Percentiles rank a stretch among this genome's conserved stretches.
Evolutionary conservation across 2,113 vertebrate genomes (phyloP).

Genomic region (Oenanthe oenanthe): DNA sequence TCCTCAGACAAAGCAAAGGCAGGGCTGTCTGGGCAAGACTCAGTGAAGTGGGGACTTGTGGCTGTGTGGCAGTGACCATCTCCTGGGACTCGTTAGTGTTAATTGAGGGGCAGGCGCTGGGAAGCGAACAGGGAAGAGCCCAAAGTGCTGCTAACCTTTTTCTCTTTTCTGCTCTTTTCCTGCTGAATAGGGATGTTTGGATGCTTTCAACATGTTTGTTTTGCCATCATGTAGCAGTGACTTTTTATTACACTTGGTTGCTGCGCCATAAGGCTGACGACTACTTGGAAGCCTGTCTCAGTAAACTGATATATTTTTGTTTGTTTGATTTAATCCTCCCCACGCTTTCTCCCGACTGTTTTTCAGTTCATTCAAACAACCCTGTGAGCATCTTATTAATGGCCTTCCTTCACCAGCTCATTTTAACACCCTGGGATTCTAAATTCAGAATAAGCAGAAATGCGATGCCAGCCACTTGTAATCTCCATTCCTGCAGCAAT

Average conservation of each 20-base stretch:
- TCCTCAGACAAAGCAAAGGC: not conserved
- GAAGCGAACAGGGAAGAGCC: not conserved
- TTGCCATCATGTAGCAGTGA: not conserved
- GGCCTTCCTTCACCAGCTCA: not conserved
- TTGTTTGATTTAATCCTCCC: not conserved
- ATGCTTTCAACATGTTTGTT: not conserved
- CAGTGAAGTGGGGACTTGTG: not conserved
- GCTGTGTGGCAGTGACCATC: not conserved
- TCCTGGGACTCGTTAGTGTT: not conserved
- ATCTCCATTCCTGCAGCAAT: not conserved
- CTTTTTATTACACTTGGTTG: not conserved
- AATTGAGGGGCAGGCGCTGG: rapidly evolving
- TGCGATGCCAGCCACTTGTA: not conserved
- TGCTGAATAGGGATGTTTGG: not conserved
- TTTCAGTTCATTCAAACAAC: not conserved
- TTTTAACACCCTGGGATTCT: not conserved
- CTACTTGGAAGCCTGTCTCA: not conserved
- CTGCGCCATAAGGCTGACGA: not conserved
- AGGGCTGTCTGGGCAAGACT: not conserved
- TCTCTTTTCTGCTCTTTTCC: not conserved
- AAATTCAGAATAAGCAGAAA: not conserved
- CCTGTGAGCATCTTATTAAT: not conserved
- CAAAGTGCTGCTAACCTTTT: rapidly evolving
- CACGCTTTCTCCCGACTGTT: not conserved
- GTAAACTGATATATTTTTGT: not conserved